Conservation (phyloP, 2,113 vertebrate species). For the Tragelaphus strepsiceros region DNA sequence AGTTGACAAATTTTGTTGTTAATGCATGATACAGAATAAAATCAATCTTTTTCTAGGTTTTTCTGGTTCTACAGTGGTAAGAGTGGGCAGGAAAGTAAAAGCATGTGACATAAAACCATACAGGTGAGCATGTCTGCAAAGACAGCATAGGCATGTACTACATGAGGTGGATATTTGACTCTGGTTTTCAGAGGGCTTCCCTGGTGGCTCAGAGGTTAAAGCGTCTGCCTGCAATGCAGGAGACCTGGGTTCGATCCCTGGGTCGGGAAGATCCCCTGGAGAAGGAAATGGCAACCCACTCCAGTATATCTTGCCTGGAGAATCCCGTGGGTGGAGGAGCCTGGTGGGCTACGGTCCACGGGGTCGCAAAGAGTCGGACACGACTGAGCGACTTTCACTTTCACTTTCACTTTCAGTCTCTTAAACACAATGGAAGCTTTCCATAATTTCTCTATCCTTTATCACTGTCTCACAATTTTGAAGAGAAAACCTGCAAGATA, state of each 20-base stretch:
- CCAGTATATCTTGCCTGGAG: too few species aligned
- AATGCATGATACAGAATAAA: conserved; percentile 44
- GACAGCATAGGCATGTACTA: background rate
- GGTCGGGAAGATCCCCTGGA: too few species aligned
- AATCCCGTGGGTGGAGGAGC: too few species aligned
- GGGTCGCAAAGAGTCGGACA: too few species aligned
- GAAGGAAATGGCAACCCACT: too few species aligned
- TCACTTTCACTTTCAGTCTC: too few species aligned
- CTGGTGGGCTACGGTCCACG: too few species aligned
- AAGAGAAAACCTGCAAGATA: background rate
- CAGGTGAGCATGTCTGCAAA: conserved; percentile 8
- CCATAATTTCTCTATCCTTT: background rate
- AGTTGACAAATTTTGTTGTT: conserved; percentile 50
- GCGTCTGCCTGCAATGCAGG: too few species aligned
- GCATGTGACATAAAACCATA: background rate
- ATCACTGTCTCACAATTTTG: background rate
- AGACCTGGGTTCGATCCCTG: too few species aligned
- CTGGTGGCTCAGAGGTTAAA: too few species aligned
- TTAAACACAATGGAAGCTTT: background rate
- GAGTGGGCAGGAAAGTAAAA: conserved; percentile 23
- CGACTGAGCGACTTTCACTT: too few species aligned
- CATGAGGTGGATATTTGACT: background rate
- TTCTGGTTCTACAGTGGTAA: background rate
- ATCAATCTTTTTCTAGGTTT: conserved; percentile 33
- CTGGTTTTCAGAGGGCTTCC: conserved; percentile 12